Conservation (phyloP, 2,888 invertebrate genomes). For the Torymus auratus region DNA sequence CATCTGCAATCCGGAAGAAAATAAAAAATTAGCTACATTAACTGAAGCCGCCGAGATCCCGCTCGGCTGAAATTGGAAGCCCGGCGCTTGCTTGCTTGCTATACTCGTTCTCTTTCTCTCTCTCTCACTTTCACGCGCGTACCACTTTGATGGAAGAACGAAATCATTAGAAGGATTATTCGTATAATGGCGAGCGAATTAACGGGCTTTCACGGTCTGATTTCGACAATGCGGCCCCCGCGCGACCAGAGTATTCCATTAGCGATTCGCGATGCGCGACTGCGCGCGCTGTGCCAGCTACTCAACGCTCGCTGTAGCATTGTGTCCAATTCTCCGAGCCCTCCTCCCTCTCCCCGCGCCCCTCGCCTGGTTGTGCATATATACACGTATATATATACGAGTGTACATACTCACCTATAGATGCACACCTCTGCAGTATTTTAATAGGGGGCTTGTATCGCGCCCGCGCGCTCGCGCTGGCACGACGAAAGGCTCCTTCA, state of each 20-base stretch:
- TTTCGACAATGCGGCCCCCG: slow-evolving; percentile 66
- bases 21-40: slow-evolving; percentile 39
- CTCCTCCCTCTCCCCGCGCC: neutral
- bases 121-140: neutral
- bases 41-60: neutral
- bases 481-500: slow-evolving; percentile 28
- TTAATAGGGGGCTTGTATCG: slow-evolving; percentile 35
- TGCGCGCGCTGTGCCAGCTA: slow-evolving; percentile 47
- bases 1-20: slow-evolving; percentile 6
- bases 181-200: slow-evolving; percentile 63
- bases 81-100: neutral
- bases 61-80: neutral
- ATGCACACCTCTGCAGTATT: slow-evolving; percentile 15
- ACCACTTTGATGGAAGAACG: slow-evolving; percentile 52
- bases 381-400: no score
- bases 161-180: slow-evolving; percentile 59
- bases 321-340: slow-evolving; percentile 3
- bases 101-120: no score
- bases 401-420: no score
- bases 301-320: neutral
- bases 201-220: slow-evolving; percentile 68
- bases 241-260: slow-evolving; percentile 72
- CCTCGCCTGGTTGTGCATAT: no score
- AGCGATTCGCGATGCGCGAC: slow-evolving; percentile 67
- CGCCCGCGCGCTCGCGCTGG: neutral